Evolutionary conservation across 2,888 invertebrate species (phyloP).

Genomic region (Clivina fossor): DNA sequence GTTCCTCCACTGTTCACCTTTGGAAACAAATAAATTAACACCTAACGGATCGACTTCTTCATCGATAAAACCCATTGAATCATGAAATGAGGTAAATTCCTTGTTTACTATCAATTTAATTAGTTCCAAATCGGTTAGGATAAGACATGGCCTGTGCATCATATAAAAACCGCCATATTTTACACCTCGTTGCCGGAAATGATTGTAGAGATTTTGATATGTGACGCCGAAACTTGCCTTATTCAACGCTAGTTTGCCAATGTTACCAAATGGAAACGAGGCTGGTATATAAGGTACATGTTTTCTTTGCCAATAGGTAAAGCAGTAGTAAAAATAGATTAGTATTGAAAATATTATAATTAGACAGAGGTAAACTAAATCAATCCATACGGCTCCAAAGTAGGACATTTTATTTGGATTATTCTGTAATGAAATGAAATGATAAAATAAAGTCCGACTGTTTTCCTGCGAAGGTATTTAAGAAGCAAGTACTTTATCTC

Average conservation of each 20-base stretch:
- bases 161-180: conserved; percentile 41
- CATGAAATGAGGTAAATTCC: conserved; percentile 63
- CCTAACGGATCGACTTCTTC: conserved; percentile 60
- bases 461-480: too few species aligned
- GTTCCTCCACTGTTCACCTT: conserved; percentile 61
- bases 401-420: too few species aligned
- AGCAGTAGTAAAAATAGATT: conserved; percentile 13
- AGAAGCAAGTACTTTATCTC: too few species aligned
- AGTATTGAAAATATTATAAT: too few species aligned
- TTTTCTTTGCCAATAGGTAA: conserved; percentile 37
- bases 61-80: conserved; percentile 61
- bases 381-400: too few species aligned
- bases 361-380: too few species aligned
- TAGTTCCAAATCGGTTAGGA: conserved; percentile 42
- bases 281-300: conserved; percentile 38
- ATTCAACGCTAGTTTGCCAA: conserved; percentile 15
- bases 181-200: conserved; percentile 37
- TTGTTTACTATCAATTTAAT: conserved; percentile 55
- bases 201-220: conserved; percentile 34
- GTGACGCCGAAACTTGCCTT: conserved; percentile 28
- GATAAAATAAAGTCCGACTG: too few species aligned
- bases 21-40: conserved; percentile 58
- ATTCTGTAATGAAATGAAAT: too few species aligned
- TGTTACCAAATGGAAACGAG: conserved; percentile 44
- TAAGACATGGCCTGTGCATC: conserved; percentile 34